Evolutionary conservation across 2,113 vertebrate genomes (phyloP).

Genomic region (Microcebus murinus): DNA sequence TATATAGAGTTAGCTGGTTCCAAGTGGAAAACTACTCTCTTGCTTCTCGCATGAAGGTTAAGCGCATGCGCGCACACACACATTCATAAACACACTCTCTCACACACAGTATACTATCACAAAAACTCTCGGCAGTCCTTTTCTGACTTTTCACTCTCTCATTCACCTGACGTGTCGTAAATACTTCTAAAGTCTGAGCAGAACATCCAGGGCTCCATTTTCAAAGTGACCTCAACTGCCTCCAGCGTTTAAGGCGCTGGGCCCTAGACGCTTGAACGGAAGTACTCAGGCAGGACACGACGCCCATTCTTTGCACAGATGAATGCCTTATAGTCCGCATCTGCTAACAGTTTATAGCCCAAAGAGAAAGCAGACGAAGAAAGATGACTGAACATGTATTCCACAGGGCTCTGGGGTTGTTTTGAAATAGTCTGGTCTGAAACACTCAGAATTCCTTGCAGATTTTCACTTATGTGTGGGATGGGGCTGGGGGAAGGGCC

Average conservation of each 20-base stretch:
- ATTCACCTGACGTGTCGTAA: rapidly evolving
- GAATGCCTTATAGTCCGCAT: not conserved
- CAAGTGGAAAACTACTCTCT: not conserved
- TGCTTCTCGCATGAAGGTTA: not conserved
- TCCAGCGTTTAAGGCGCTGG: not conserved
- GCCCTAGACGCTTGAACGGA: not conserved
- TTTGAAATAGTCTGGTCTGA: constrained; percentile 36
- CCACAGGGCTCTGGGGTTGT: not conserved
- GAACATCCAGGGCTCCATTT: not conserved
- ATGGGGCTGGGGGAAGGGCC: no score
- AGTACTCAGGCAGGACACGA: not conserved
- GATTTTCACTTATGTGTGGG: not conserved
- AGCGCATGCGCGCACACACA: not conserved
- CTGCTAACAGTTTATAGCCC: not conserved
- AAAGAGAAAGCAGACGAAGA: constrained; percentile 33
- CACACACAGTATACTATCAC: not conserved
- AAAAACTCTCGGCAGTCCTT: not conserved
- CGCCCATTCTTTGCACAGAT: not conserved
- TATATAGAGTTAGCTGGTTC: not conserved
- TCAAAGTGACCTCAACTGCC: not conserved
- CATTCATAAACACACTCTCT: not conserved
- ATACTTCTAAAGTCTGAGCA: not conserved
- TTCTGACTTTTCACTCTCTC: not conserved
- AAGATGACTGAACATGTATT: not conserved
- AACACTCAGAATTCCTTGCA: constrained; percentile 36